These are phyloP conservation scores for Ichneumoninae sp. DNA, from an alignment of 2,888 invertebrate genomes.

Conservation along the genomic window DNA sequence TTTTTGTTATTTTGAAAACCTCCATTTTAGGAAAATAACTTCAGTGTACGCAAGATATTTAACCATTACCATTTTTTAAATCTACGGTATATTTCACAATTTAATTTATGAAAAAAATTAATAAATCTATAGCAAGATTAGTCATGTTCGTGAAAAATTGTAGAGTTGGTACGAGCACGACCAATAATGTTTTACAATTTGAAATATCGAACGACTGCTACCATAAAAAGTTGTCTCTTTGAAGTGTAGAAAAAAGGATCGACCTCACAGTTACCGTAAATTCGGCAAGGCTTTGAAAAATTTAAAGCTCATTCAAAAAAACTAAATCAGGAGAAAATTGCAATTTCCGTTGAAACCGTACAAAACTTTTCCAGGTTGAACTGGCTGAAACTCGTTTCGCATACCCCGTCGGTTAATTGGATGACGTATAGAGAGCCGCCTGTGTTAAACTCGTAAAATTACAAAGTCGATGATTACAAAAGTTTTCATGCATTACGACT, in stretches of 20 bases:
- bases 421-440: neutral
- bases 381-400: conserved; percentile 1
- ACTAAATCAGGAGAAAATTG: neutral
- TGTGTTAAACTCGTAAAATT: neutral
- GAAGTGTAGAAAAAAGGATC: neutral
- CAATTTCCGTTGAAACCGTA: neutral
- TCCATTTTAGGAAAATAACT: neutral
- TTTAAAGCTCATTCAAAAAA: conserved; percentile 2
- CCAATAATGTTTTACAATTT: neutral
- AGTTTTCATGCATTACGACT: conserved; percentile 12
- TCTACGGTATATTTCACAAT: neutral
- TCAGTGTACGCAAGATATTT: neutral
- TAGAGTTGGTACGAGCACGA: neutral
- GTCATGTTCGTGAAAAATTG: neutral
- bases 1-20: neutral
- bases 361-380: neutral
- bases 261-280: neutral
- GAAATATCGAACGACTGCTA: neutral
- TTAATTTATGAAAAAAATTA: neutral
- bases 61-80: neutral
- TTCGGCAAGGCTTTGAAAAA: conserved; percentile 5
- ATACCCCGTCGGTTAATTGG: neutral
- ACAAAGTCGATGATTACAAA: conserved; percentile 29
- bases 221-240: neutral
- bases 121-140: neutral